These are phyloP conservation scores for Nansenia antarctica DNA, from an alignment of 2,113 vertebrate genomes.

Conservation along the genomic window DNA sequence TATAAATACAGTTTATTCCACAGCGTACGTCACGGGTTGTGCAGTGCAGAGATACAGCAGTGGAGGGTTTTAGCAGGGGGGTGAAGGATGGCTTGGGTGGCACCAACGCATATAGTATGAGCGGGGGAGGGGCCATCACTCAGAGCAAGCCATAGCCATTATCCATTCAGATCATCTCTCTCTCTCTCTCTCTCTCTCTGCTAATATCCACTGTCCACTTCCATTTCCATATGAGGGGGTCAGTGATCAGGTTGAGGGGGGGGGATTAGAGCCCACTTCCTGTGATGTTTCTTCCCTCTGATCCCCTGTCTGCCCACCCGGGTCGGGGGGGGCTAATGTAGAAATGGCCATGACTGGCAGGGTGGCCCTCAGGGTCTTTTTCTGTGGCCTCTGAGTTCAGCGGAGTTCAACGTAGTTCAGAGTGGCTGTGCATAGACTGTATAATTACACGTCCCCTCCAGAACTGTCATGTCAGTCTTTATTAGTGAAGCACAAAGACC, in stretches of 20 bases:
- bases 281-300: constrained; percentile 13
- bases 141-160: no score
- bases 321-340: constrained; percentile 37
- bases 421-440: constrained; percentile 29
- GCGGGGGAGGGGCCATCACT: no score
- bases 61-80: neutral
- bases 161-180: no score
- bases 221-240: no score
- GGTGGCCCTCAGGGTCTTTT: constrained; percentile 30
- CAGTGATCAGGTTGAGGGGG: no score
- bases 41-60: neutral
- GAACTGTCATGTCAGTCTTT: constrained; percentile 41
- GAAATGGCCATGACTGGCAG: constrained; percentile 65
- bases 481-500: constrained; percentile 17
- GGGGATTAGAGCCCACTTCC: neutral
- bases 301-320: constrained; percentile 26
- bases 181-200: no score
- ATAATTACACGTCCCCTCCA: constrained; percentile 41
- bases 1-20: constrained; percentile 35
- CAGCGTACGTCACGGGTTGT: neutral
- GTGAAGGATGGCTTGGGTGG: no score
- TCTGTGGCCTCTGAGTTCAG: constrained; percentile 31
- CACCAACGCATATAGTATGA: no score
- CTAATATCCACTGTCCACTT: no score
- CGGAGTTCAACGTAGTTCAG: no score